Evolutionary conservation across 2,113 vertebrate species (phyloP), one percentile per base, ranked within the genome.

Genomic region (Ameiurus melas): DNA sequence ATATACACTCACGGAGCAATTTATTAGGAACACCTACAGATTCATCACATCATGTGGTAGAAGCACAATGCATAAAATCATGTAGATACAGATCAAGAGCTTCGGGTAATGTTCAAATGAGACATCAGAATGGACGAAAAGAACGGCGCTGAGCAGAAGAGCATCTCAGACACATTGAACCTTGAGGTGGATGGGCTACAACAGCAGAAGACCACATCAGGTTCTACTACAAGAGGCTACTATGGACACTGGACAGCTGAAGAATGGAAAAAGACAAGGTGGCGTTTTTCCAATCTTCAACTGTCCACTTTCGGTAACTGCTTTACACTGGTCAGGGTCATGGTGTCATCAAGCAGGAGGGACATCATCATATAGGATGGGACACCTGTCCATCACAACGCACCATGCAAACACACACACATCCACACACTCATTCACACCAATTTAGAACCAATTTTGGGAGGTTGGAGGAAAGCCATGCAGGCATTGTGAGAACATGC

Each of bases 221-320:
- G 58, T 22, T 60, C 6, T 1, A 1, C 19, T n/a, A 53, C 27
- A 17, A 13, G 12, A 79, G 47, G 25, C 14, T 79, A 14, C n/a
- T 5, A 58, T 22, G 19, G n/a, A 58, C 55, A 57, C 43, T 51
- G 47, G 47, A 33, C 27, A 53, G 79, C 53, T 33, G 55, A 16
- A 81, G n/a, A 81, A 81, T 58, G n/a, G 55, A 22, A 36, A 79
- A 33, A 58, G 55, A 81, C 55, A 81, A 36, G 30, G n/a, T 58
- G 79, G 13, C n/a, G 17, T 57, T 57, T 36, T 81, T 57, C 30
- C 53, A 81, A 58, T 81, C 53, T 57, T 81, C 30, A 58, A 36
- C 53, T 57, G 20, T 57, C 53, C n/a, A 81, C 30, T 58, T 81
- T 43, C 0, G 30, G 53, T 57, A 33, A 57, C 79, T 81, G 17